Evolutionary conservation across 2,797 vertebrate species (phyloP), one percentile per base, ranked within the genome.

Genomic region (Sardinella longiceps): DNA sequence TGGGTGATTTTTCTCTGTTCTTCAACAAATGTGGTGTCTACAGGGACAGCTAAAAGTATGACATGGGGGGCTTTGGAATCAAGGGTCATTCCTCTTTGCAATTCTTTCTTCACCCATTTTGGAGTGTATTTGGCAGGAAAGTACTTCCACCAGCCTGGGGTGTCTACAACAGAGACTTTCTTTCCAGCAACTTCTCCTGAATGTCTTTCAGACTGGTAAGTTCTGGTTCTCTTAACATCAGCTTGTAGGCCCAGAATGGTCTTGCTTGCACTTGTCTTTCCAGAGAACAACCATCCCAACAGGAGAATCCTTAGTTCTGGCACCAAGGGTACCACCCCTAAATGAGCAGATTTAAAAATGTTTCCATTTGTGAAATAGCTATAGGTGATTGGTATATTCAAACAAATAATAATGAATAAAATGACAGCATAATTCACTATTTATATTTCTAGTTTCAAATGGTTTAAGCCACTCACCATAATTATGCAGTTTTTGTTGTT

Each of bases 111-210:
- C 25, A 66, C 63, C 63, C 25, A 28, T 14, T 15, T 28, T 30
- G 63, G 63, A 14, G 28, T 66, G 28, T 12, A 66, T n/a, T 66
- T 11, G 10, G 63, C 25, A 28, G 63, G 63, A 2, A 66, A 66
- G 25, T 30, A 66, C 63, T 66, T 66, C 63, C 63, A 66, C 63
- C 63, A 66, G 63, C 63, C 28, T 30, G 63, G 63, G 63, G 28
- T 66, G 63, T 66, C 28, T 12, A 70, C 63, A 2, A 70, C 63
- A 37, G 63, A 30, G 30, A 70, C 30, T 15, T 33, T 28, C 37
- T 12, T 33, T 28, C 63, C 63, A 70, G 12, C 30, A 14, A 70
- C 28, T 70, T 15, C 11, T 14, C 30, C 63, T 3, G 63, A 33
- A 5, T 4, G 2, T 70, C 28, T 33, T 4, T 70, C 63, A 70